Percentiles rank a stretch among this genome's conserved stretches.
These are phyloP conservation scores for Machimus rusticus DNA, from an alignment of 2,888 invertebrate species.

Conservation along the genomic window DNA sequence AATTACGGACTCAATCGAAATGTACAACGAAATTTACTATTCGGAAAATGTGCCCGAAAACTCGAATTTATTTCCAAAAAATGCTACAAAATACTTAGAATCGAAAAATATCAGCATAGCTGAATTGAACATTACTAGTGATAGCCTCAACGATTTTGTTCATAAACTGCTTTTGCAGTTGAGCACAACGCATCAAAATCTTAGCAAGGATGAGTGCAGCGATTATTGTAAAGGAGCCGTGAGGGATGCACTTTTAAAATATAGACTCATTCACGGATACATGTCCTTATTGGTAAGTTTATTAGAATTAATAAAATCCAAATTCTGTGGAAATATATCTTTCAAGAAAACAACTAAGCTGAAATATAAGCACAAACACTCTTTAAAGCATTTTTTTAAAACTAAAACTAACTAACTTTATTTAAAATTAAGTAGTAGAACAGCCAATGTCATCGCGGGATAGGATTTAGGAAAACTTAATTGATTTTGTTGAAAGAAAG, in stretches of 20 bases:
- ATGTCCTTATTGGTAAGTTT: conserved; percentile 80
- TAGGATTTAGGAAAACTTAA: no score
- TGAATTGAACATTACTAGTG: conserved; percentile 43
- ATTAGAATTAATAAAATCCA: no score
- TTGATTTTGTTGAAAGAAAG: no score
- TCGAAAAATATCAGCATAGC: conserved; percentile 35
- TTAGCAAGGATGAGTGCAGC: conserved; percentile 52
- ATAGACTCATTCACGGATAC: conserved; percentile 81
- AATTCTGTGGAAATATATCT: neutral
- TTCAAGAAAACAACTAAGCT: no score
- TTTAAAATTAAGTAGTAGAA: no score
- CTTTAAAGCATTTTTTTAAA: no score
- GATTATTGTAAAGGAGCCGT: conserved; percentile 70
- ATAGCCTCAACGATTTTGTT: conserved; percentile 41
- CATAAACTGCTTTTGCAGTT: conserved; percentile 31
- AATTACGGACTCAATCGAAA: neutral
- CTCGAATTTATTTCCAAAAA: conserved; percentile 3
- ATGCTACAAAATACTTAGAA: conserved; percentile 34
- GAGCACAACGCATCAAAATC: conserved; percentile 21
- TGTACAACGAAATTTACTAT: conserved; percentile 32
- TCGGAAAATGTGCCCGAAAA: neutral
- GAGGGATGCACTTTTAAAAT: conserved; percentile 69
- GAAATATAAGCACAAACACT: no score
- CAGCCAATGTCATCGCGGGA: no score
- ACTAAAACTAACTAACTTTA: no score